Base-by-base conservation (phyloP, 2,113 vertebrate genomes). In the Spheniscus mendiculus region DNA sequence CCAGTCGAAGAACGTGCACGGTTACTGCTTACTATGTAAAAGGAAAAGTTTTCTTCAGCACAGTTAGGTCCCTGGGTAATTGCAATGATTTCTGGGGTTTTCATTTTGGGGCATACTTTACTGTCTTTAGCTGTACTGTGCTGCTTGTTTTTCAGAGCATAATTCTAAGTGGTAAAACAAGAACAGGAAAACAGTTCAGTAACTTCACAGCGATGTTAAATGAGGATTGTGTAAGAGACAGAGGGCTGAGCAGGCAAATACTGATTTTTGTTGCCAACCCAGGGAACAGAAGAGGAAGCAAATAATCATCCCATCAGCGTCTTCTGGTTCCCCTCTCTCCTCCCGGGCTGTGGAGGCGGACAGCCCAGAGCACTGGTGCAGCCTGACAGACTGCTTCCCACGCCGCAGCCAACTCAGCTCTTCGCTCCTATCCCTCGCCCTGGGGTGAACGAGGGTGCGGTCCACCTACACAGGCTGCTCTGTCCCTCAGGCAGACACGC, bases 361-460 rank as follows among this genome's bases (percentile, higher is more conserved):
- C n/a, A 78, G 61, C 65, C 30, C 27, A 0, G 5, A 49, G 65
- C 44, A 8, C 23, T 40, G 1, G 2, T 2, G 36, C 34, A 83
- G 56, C 87, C 83, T 22, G 86, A 49, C 70, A 32, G 32, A 34
- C 47, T 29, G 50, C 52, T 63, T 79, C 73, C 62, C 17, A 2
- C 50, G 7, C 17, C 0, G 4, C 59, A 44, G 73, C 40, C 16
- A 3, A 15, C 29, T 45, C n/a, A 7, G 59, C 40, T 30, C 47
- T 30, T 23, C 2, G 30, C 50, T 26, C 66, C 34, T 1, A 0
- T 8, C 36, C 78, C 69, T 38, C 0, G 13, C 74, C 65, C 49
- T 7, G 20, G 11, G 42, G 21, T 2, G 11, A 26, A 30, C 0
- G 0, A 67, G 89, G 69, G 69, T 11, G 84, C 0, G 3, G 42